phyloP scores from a whole-genome alignment of 92 coral and sea anemone genomes.

The Umimayanthus chanpuru region DNA sequence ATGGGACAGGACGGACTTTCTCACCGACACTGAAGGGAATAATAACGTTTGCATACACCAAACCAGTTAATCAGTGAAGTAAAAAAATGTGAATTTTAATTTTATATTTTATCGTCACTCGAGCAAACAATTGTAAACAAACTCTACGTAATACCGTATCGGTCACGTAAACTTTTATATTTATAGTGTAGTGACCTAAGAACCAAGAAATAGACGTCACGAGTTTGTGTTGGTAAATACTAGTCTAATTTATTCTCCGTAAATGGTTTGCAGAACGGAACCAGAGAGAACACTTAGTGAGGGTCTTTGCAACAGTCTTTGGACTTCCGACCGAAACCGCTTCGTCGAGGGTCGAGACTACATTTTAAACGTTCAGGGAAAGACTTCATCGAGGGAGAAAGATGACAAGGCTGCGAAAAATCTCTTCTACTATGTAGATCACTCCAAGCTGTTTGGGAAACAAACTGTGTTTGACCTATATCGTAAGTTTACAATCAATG shows the following conservation, averaged over 20 bases:
- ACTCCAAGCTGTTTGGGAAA: constrained; percentile 12
- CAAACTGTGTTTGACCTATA: background rate
- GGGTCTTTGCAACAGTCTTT: constrained; percentile 15
- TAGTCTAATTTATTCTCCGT: background rate
- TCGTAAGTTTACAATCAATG: background rate
- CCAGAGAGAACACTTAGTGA: constrained; percentile 9
- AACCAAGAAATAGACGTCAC: background rate
- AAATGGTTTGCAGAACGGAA: background rate
- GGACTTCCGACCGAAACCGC: constrained; percentile 25
- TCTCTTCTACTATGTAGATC: constrained; percentile 29
- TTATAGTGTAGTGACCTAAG: too few species aligned
- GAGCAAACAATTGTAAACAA: too few species aligned
- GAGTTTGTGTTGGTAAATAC: too few species aligned
- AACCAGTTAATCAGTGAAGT: too few species aligned
- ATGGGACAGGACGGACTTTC: too few species aligned
- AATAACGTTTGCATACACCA: too few species aligned
- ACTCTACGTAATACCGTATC: too few species aligned
- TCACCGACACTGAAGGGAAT: too few species aligned
- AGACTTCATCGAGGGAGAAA: constrained; percentile 12
- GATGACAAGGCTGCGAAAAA: constrained; percentile 24
- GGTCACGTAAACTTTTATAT: too few species aligned
- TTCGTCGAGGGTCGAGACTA: constrained; percentile 44
- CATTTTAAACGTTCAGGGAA: constrained; percentile 14
- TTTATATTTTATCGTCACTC: too few species aligned
- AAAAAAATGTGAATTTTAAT: too few species aligned